These are phyloP conservation scores for Acrobasis consociella DNA, from an alignment of 2,888 invertebrate genomes.

Conservation along the genomic window DNA sequence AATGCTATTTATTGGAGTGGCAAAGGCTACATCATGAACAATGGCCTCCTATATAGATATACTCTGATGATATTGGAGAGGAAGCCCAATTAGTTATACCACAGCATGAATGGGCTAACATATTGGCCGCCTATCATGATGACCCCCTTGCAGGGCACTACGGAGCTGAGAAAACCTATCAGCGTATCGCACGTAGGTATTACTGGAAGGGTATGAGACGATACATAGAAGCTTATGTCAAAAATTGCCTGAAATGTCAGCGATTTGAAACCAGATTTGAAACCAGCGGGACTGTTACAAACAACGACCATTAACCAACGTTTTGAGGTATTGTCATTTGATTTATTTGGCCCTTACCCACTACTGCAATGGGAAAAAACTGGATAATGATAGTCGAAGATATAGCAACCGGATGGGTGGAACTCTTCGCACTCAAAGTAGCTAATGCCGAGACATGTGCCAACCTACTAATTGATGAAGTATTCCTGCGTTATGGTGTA, in stretches of 20 bases:
- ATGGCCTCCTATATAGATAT: background rate
- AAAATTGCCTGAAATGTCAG: constrained; percentile 23
- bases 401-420: constrained; percentile 26
- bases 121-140: background rate
- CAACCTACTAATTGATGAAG: constrained; percentile 39
- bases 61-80: background rate
- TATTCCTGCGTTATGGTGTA: constrained; percentile 34
- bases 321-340: constrained; percentile 30
- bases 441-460: constrained; percentile 31
- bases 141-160: constrained; percentile 19
- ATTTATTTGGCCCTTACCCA: constrained; percentile 34
- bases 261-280: constrained; percentile 30
- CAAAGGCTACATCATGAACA: constrained; percentile 1
- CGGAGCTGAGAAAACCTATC: constrained; percentile 26
- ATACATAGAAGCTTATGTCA: constrained; percentile 28
- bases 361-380: background rate
- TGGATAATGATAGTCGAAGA: constrained; percentile 38
- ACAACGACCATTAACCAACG: constrained; percentile 30
- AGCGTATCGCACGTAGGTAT: constrained; percentile 27
- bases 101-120: background rate
- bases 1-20: too few relatives aligned
- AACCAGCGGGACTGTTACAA: constrained; percentile 32
- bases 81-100: background rate
- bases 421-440: constrained; percentile 42
- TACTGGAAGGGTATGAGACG: constrained; percentile 32